Percentiles rank a stretch among this genome's conserved stretches.
phyloP scores from a whole-genome alignment of 1,140 invertebrate genomes.

The Caenorhabditis briggsae region DNA sequence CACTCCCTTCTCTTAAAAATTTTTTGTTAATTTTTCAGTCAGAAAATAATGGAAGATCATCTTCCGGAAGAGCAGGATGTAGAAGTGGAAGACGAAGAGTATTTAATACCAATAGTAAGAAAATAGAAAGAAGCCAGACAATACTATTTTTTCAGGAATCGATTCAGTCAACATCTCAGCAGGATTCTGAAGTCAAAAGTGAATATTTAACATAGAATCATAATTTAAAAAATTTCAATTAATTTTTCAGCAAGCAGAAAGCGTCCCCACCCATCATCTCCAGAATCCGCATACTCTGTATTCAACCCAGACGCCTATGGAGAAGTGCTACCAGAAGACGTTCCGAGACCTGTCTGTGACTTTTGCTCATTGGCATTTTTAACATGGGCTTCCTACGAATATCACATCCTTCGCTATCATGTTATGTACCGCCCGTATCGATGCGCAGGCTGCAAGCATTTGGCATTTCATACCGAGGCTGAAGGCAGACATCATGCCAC shows the following conservation, averaged over 20 bases:
- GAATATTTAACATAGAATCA: no score
- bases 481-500: constrained; percentile 1
- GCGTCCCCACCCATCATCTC: background rate
- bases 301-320: constrained; percentile 36
- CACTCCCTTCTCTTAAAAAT: background rate
- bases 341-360: constrained; percentile 16
- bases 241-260: background rate
- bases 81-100: no score
- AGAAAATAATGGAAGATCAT: background rate
- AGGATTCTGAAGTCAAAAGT: no score
- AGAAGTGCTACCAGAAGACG: background rate
- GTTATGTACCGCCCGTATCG: constrained; percentile 15
- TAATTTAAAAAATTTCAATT: background rate
- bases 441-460: constrained; percentile 5
- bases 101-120: no score
- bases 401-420: background rate
- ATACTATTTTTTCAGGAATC: no score
- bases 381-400: constrained; percentile 5
- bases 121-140: no score
- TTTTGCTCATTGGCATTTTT: background rate
- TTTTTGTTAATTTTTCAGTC: background rate
- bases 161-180: background rate
- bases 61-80: no score
- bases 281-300: background rate
- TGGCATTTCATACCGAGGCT: constrained; percentile 16